Evolutionary conservation across 2,113 vertebrate genomes (phyloP), one percentile per base, ranked within the genome.

Genomic region (Pelmatolapia mariae): DNA sequence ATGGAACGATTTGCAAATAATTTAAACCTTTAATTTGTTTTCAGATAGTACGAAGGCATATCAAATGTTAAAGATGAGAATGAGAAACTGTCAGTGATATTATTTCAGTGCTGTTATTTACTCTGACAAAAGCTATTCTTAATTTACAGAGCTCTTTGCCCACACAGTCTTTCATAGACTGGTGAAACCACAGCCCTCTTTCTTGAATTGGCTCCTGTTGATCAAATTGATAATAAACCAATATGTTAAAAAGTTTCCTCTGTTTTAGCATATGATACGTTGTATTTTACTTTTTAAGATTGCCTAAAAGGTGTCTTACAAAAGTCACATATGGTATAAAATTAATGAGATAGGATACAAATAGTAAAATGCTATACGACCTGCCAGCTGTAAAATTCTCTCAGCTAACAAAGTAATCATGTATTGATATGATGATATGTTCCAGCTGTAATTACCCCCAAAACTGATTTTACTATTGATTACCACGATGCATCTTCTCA

Each of bases 401-500:
- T 18, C 19, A 36, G 86, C 85, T 57, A 82, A 86, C 43, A 63
- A 83, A 86, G 63, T 82, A 82, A 78, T 78, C 45, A 78, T 78
- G 26, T 31, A 78, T 33, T 78, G 18, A 78, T 78, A 52, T 52
- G 45, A 78, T 52, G 50, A 83, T 54, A 81, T 80, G 66, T 81
- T 78, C 54, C 81, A 83, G 53, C 31, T 83, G 63, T 91, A 92
- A 92, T 92, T 89, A 90, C 80, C 76, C 38, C 22, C 5, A 87
- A 87, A 84, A 52, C 80, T 52, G 81, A 89, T 91, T 83, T 87
- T 82, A 40, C 38, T 82, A 87, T 87, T 91, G 88, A 93, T 91
- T 85, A 84, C 47, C 13, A 29, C 29, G 2, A 45, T n/a, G 52
- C 71, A 36, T 61, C 73, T 71, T 87, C 81, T 80, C 38, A 13